Base-by-base conservation (phyloP, 1,140 invertebrate species). In the Neotoxoptera formosana region DNA sequence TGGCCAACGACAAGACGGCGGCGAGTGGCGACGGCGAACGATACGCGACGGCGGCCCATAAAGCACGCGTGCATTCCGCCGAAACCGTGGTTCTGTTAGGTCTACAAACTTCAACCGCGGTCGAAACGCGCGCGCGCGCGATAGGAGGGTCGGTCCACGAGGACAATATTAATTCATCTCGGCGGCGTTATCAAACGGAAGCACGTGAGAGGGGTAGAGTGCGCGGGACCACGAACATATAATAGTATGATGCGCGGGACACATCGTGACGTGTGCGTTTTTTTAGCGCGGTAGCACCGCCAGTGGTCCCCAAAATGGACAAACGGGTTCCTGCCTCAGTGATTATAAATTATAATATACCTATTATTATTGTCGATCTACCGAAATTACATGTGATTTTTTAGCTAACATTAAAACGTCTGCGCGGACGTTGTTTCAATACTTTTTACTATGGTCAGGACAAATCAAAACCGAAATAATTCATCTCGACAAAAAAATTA, bases 81-180 rank as follows among this genome's bases (percentile, higher is more conserved):
- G 86, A 48, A 76, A 76, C 60, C n/a, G 60, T 4, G 60, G 60
- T 76, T 76, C 47, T 47, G 86, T 34, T 23, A 48, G 7, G n/a
- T n/a, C 60, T n/a, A 76, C 30, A 14, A 76, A 76, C 60, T n/a
- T n/a, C 60, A 76, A 76, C 60, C 60, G 30, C 14, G 60, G 60
- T 76, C 30, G 47, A 53, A 34, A 89, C 34, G 34, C n/a, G 45
- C n/a, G 25, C 11, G 17, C 47, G 17, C 21, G 47, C 41, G n/a
- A n/a, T 41, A 21, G 7, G 7, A 51, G 87, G 87, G 87, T 53
- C 48, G 87, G 87, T 53, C 48, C 87, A 53, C 34, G 87, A n/a
- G 51, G 1, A 89, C 34, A 53, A 89, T 51, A 89, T 76, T 34
- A 76, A n/a, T 76, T 53, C 87, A 89, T 53, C 87, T 51, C 48